Conservation (phyloP, 2,888 invertebrate genomes). For the Phyto melanocephala region DNA sequence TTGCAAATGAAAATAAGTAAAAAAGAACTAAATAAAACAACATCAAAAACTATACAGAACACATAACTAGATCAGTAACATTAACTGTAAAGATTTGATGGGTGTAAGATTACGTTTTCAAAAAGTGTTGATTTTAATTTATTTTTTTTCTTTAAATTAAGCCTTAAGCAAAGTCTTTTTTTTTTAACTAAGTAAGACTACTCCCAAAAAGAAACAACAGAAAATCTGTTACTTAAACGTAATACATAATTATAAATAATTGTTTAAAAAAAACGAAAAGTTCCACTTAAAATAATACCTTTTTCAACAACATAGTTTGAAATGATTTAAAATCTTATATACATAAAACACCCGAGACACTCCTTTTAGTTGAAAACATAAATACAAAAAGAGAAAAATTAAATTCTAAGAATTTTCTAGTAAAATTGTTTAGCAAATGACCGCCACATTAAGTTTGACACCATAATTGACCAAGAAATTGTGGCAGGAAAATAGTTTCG, state of each 20-base stretch:
- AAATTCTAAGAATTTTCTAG: conserved; percentile 21
- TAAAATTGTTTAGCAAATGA: conserved; percentile 15
- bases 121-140: no score
- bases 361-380: neutral
- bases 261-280: conserved; percentile 2
- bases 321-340: neutral
- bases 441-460: conserved; percentile 34
- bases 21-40: neutral
- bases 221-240: no score
- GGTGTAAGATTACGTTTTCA: no score
- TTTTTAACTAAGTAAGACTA: neutral
- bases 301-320: neutral
- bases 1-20: neutral
- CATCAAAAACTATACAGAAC: neutral
- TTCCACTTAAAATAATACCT: conserved; percentile 15
- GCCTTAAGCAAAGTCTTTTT: conserved; percentile 3
- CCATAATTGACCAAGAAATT: conserved; percentile 40
- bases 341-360: conserved; percentile 1
- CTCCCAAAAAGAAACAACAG: no score
- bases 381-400: conserved; percentile 6
- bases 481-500: neutral
- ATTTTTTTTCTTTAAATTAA: no score
- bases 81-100: conserved; percentile 20
- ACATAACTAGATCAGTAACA: conserved; percentile 30
- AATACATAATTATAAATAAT: neutral